These are phyloP conservation scores for Istiophorus platypterus DNA, from an alignment of 2,113 vertebrate genomes.

Conservation along the genomic window DNA sequence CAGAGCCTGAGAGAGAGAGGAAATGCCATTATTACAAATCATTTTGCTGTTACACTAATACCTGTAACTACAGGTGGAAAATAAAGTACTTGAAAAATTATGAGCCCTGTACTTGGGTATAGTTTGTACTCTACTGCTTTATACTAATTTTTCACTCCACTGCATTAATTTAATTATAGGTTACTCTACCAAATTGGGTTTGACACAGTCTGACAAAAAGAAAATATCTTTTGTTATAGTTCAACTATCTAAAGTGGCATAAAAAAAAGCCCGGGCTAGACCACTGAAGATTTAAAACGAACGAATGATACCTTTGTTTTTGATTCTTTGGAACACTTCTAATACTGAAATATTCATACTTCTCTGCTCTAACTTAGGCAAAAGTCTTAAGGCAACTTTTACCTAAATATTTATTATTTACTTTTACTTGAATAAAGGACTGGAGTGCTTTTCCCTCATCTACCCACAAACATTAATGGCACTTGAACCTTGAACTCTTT, in stretches of 20 bases:
- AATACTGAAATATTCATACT: too few relatives aligned
- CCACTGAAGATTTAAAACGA: too few relatives aligned
- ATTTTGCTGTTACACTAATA: background rate
- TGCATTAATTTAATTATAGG: background rate
- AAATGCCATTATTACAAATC: background rate
- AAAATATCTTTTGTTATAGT: background rate
- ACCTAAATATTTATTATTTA: too few relatives aligned
- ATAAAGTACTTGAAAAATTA: background rate
- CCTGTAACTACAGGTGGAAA: background rate
- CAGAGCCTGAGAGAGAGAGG: conserved; percentile 86
- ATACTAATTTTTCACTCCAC: too few relatives aligned
- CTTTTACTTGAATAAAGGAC: background rate
- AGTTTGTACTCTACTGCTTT: background rate
- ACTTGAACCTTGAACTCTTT: background rate
- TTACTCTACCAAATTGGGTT: background rate
- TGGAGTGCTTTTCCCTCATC: background rate
- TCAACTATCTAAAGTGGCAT: too few relatives aligned
- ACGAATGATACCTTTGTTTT: background rate
- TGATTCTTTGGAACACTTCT: too few relatives aligned
- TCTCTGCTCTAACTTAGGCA: too few relatives aligned
- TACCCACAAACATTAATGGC: background rate
- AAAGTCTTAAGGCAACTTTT: too few relatives aligned
- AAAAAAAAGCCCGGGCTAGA: too few relatives aligned
- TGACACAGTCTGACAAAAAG: background rate
- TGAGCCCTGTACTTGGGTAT: background rate